Base-by-base conservation (phyloP, 2,797 vertebrate species). In the Sebastolobus altivelis region DNA sequence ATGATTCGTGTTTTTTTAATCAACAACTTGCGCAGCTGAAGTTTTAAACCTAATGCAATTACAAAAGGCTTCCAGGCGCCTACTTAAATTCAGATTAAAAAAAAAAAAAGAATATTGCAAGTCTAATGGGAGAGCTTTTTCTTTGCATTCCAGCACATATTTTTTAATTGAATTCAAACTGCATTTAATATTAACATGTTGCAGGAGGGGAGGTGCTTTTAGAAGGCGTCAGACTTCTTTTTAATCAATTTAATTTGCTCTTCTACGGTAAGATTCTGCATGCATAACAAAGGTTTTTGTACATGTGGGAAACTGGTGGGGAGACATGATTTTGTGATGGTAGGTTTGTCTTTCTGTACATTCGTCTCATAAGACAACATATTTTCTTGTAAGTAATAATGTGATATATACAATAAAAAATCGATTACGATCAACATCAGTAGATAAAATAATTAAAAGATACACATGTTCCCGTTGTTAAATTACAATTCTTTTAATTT, bases 11-110 rank as follows among this genome's bases (percentile, higher is more conserved):
- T 77, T 84, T 82, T 90, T 91, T 90, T 83, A 91, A 92, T 92
- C 87, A 93, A 90, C 82, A 89, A 84, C 80, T 85, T 90, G 81
- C 76, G 43, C 88, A 59, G 72, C 85, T 72, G 58, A 87, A 87
- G 86, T 86, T 90, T 89, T 85, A 89, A 94, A 86, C 72, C 75
- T 91, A 88, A 94, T 81, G 87, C 86, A 94, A 94, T 95, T 94
- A 92, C 82, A 80, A 77, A 72, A 84, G 82, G 84, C 56, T 92
- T 87, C 85, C 88, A 79, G 80, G 61, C 61, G 13, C 65, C 85
- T 73, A 81, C 78, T 87, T 90, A 77, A 89, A 85, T 75, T 80
- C 56, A 77, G 84, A 94, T 90, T 85, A 79, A 92, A 92, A 88
- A 25, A 61, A 10, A 18, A 31, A 29, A 83, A 80, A 16, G 16